Evolutionary conservation across 2,888 invertebrate species (phyloP), one percentile per base, ranked within the genome.

Genomic region (Sylvicola fuscatus): DNA sequence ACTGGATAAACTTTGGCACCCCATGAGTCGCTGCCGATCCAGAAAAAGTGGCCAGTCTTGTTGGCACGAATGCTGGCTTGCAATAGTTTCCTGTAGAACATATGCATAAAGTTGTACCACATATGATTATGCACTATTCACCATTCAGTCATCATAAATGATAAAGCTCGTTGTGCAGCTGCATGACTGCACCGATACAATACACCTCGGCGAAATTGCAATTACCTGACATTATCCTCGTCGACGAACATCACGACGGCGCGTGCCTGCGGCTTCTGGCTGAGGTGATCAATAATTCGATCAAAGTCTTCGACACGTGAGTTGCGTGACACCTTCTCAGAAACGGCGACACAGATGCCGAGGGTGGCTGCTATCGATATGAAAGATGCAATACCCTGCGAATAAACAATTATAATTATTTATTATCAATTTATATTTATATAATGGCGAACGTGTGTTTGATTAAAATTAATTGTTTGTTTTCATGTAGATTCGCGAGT

Each of bases 11-110:
- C 61, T 52, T 72, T 72, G 28, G 69, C 68, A 14, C 76, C 76
- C 76, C 76, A 76, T 1, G 73, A 73, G 52, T 76, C 76, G 44
- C 73, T 74, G 12, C 72, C 76, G 31, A 76, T 64, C 70, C 74
- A 77, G 47, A 71, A 62, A 45, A 72, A 74, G 40, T 72, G 65
- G 6, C 65, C 65, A 0, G 62, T 63, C 39, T 62, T 61, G 50
- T 69, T 67, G 5, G 66, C 66, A 17, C 65, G 58, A 35, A 69
- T 64, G 2, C 66, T 64, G 1, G 72, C 70, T 40, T 63, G 60
- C 15, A 72, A 53, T 27, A 72, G 57, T 44, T 69, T 65, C 44
- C 65, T 66, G 21, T 21, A 21, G 51, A 21, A 21, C 21, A 21
- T 6, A 4, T 6, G 8, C 21, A 21, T 21, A 21, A 21, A 21